Evolutionary conservation across 1,140 invertebrate species (phyloP).

Genomic region (Drosophila sproati): DNA sequence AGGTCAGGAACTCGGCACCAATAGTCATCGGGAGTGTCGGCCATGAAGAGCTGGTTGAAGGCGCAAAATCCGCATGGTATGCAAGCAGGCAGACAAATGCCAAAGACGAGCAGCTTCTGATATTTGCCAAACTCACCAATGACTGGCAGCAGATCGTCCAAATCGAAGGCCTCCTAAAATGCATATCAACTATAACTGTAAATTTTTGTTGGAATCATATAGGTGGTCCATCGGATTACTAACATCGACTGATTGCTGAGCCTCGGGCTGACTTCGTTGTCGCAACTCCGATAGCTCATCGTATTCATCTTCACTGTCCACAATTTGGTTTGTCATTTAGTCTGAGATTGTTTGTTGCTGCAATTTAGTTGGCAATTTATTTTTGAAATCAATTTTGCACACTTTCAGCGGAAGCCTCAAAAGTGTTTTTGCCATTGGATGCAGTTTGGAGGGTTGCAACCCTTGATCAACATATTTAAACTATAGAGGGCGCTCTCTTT

Average conservation of each 20-base stretch:
- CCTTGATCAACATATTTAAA: neutral
- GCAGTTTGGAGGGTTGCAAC: constrained; percentile 28
- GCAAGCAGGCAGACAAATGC: constrained; percentile 94
- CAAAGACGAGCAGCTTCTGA: constrained; percentile 93
- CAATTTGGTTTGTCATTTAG: constrained; percentile 51
- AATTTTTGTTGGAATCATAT: neutral
- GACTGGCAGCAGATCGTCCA: constrained; percentile 93
- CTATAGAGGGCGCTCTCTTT: constrained; percentile 16
- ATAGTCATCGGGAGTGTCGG: constrained; percentile 90
- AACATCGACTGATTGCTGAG: constrained; percentile 66
- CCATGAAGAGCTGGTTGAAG: constrained; percentile 95
- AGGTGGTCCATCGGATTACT: neutral
- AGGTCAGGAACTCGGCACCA: constrained; percentile 92
- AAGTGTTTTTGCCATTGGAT: constrained; percentile 5
- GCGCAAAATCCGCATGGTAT: constrained; percentile 95
- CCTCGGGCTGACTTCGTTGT: constrained; percentile 47
- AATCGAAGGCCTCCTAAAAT: constrained; percentile 87
- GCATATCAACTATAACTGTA: neutral
- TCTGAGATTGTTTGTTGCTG: neutral
- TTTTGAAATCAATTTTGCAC: constrained; percentile 16
- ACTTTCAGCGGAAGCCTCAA: constrained; percentile 22
- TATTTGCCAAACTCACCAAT: constrained; percentile 95
- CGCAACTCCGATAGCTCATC: constrained; percentile 71
- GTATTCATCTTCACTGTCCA: constrained; percentile 70
- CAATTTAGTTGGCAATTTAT: neutral